Evolutionary conservation across 1,140 invertebrate genomes (phyloP), one percentile per base, ranked within the genome.

Genomic region (Rhynchophorus ferrugineus): DNA sequence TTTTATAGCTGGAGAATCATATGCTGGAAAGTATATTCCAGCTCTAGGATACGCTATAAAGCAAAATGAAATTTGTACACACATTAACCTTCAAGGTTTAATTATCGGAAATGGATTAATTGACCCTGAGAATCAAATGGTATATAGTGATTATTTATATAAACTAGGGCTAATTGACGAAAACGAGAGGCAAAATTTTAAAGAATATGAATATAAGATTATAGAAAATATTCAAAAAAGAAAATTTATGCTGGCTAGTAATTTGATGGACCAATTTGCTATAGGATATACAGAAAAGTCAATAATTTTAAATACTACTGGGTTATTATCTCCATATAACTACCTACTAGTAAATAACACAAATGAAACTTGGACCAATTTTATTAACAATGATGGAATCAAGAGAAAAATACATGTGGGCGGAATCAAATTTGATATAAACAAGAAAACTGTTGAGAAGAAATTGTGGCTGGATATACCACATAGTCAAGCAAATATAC

Each of bases 91-190:
- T 1, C 73, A 82, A 49, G 84, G 84, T 53, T 60, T 93, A 51
- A 83, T 83, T 0, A 91, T 93, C 49, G 89, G 89, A 3, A 89
- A 92, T 69, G 89, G 89, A 1, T 76, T 90, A 1, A 82, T 78
- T 34, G 89, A 92, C 72, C 89, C 89, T 0, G 72, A 77, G n/a
- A 76, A 82, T 49, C 83, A 89, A 70, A 71, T 87, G 8, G 70
- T 80, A 13, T 92, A 91, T 69, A 57, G 57, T 49, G 75, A 80
- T 69, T 87, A 83, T 68, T 76, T 91, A 21, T 88, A 85, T 60
- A 82, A 85, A 56, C 65, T 85, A 3, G 89, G 89, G 0, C 65
- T 90, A 1, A 69, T 90, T 16, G 88, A 89, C 68, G 69, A 75
- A 18, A 77, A 75, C 61, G 71, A 49, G 50, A 75, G 69, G 63